Conservation (phyloP, 2,797 vertebrate genomes). For the Silurus lanzhouensis region DNA sequence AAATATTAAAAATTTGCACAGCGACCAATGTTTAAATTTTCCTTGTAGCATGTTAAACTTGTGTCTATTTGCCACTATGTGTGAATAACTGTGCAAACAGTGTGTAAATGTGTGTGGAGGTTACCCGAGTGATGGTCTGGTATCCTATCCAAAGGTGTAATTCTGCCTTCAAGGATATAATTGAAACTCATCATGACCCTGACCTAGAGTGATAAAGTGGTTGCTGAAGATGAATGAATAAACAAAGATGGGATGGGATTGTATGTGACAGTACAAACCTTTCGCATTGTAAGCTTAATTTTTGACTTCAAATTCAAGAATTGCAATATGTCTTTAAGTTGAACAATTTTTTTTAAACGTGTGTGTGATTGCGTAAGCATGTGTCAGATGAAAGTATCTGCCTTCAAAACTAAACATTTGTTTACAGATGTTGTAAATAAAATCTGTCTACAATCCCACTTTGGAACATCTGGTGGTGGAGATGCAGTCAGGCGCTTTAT, state of each 20-base stretch:
- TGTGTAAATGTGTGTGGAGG: neutral
- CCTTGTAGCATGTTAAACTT: neutral
- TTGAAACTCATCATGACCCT: neutral
- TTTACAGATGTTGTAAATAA: slow-evolving; percentile 24
- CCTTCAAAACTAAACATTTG: neutral
- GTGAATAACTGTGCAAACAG: neutral
- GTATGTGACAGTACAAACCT: neutral
- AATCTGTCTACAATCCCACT: slow-evolving; percentile 3
- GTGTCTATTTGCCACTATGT: neutral
- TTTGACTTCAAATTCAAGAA: neutral
- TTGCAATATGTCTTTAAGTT: neutral
- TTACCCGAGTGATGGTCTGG: neutral
- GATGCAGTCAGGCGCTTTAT: neutral
- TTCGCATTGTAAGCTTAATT: too few species aligned
- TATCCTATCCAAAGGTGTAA: neutral
- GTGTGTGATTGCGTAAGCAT: slow-evolving; percentile 9
- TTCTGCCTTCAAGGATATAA: neutral
- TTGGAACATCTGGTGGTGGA: slow-evolving; percentile 16
- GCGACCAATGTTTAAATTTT: neutral
- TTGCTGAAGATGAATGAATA: slow-evolving; percentile 2
- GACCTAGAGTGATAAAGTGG: neutral
- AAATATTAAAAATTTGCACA: neutral
- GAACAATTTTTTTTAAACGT: neutral
- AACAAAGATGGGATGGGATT: neutral
- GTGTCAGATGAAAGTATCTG: neutral